These are phyloP conservation scores for Osmoderma eremita DNA, from an alignment of 2,888 invertebrate genomes.

Conservation along the genomic window DNA sequence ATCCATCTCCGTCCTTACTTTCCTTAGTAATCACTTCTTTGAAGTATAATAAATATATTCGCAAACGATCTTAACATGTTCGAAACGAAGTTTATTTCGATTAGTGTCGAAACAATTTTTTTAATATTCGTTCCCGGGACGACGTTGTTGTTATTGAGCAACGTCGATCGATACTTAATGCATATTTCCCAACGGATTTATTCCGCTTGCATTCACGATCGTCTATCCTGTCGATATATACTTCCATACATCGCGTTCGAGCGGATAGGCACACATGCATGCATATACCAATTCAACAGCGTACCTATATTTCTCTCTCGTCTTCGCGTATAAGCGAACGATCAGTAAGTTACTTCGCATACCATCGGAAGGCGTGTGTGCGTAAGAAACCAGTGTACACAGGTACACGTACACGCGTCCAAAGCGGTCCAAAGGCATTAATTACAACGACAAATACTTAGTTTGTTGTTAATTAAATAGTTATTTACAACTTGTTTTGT, in stretches of 20 bases:
- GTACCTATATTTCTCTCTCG: slow-evolving; percentile 10
- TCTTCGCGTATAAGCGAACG: slow-evolving; percentile 8
- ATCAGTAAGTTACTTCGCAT: slow-evolving; percentile 16
- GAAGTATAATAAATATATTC: slow-evolving; percentile 2
- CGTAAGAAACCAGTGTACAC: slow-evolving; percentile 23
- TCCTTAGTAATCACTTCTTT: too few relatives aligned
- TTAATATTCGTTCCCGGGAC: slow-evolving; percentile 15
- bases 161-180: slow-evolving; percentile 16
- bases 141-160: slow-evolving; percentile 18
- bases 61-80: slow-evolving; percentile 6
- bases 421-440: slow-evolving; percentile 41
- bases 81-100: slow-evolving; percentile 15
- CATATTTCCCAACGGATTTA: slow-evolving; percentile 23
- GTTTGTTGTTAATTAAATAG: slow-evolving; percentile 46
- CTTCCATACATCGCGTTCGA: not conserved
- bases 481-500: slow-evolving; percentile 50
- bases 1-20: too few relatives aligned
- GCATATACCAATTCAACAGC: slow-evolving; percentile 1
- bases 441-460: slow-evolving; percentile 44
- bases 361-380: not conserved
- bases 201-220: slow-evolving; percentile 18
- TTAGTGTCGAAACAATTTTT: slow-evolving; percentile 2
- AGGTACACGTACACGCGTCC: slow-evolving; percentile 20
- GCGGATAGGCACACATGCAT: slow-evolving; percentile 4
- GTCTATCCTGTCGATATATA: not conserved